Evolutionary conservation across 2,888 invertebrate genomes (phyloP), one percentile per base, ranked within the genome.

Genomic region (Ichneumoninae sp.): DNA sequence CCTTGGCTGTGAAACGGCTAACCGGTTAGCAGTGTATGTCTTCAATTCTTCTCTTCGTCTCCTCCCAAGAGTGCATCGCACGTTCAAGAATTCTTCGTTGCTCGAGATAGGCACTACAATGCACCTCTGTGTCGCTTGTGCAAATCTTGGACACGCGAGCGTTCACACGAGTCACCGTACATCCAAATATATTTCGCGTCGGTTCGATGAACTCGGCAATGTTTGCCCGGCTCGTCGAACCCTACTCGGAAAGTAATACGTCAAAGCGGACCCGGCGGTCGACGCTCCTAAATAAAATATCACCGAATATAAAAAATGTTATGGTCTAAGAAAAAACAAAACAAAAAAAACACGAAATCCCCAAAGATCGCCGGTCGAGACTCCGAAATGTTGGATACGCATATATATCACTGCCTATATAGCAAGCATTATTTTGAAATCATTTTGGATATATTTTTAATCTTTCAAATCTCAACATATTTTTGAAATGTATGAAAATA

Each of bases 61-160:
- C 13, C 22, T 54, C 8, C 22, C 54, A 19, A 19, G 54, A 54
- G 54, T 54, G 54, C 54, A 22, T 8, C 19, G 22, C 19, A 54
- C 54, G 22, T 54, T 54, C 54, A 8, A 54, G 54, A 22, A 54
- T 54, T 54, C 54, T 54, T 22, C 19, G 54, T 54, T 54, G 19
- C 22, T 54, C 22, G 19, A 22, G 22, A 54, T 22, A 19, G 54
- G 10, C 19, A 22, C 7, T 22, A 54, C 54, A 22, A 54, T 54
- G 54, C 19, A 54, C 22, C 54, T 54, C 8, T 8, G 10, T 7
- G 22, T 10, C 7, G 19, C 22, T 54, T 22, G 22, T 54, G 19
- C 22, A 40, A 40, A 54, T 54, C 54, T 54, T 22, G 54, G 54
- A 54, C 22, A 22, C 19, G 22, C 5, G 8, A 22, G 8, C 19